Evolutionary conservation across 2,797 vertebrate genomes (phyloP).

Genomic region (Phrynocephalus vlangalii): DNA sequence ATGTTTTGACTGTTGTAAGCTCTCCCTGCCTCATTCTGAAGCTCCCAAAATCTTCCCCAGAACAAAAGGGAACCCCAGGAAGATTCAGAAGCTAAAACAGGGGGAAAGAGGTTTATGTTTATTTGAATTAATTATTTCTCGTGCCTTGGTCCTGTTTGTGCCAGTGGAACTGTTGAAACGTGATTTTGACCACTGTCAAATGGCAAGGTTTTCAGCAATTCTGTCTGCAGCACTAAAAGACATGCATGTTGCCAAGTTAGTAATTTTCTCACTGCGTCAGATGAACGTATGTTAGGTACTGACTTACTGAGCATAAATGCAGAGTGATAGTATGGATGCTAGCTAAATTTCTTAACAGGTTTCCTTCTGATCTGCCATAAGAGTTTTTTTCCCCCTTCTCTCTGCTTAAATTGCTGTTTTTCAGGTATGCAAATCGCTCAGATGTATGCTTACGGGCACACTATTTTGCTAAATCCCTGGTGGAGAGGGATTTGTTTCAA

Average conservation of each 20-base stretch:
- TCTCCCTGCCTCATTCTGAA: too few relatives aligned
- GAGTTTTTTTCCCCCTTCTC: constrained; percentile 54
- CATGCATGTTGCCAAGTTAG: constrained; percentile 67
- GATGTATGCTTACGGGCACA: constrained; percentile 61
- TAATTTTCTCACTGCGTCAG: constrained; percentile 74
- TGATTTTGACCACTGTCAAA: not conserved
- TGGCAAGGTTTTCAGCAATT: too few relatives aligned
- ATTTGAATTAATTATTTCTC: too few relatives aligned
- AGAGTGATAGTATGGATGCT: constrained; percentile 71
- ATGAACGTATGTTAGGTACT: constrained; percentile 75
- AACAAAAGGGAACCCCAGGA: too few relatives aligned
- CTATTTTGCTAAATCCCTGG: constrained; percentile 66
- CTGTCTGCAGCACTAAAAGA: constrained; percentile 57
- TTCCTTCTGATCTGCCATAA: constrained; percentile 77
- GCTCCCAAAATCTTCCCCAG: too few relatives aligned
- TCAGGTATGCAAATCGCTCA: constrained; percentile 77
- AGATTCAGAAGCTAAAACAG: too few relatives aligned
- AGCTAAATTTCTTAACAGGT: constrained; percentile 77
- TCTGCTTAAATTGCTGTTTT: constrained; percentile 70
- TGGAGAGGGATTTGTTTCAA: constrained; percentile 66
- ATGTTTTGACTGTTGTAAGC: too few relatives aligned
- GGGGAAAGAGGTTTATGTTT: too few relatives aligned
- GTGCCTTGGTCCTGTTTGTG: too few relatives aligned
- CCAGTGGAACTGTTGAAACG: too few relatives aligned
- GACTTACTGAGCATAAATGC: constrained; percentile 62